A percentile compares a stretch with the other conserved stretches of the same genome.
Evolutionary conservation across 2,888 invertebrate species (phyloP).

Genomic region (Stegophylla sp.): DNA sequence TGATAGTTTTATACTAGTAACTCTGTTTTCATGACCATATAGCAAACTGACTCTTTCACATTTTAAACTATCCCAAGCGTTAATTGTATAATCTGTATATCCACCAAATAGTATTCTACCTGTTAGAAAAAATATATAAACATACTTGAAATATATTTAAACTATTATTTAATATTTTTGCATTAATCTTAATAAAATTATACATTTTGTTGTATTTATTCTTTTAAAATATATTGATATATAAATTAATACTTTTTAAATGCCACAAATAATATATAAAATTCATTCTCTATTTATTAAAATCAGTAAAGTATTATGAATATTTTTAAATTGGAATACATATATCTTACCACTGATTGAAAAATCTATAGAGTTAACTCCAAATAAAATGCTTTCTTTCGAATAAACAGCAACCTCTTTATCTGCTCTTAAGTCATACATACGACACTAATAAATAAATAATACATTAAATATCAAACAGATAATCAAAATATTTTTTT

Average conservation of each 20-base stretch:
- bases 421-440: slow-evolving; percentile 97
- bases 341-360: slow-evolving; percentile 84
- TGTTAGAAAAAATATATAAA: slow-evolving; percentile 63
- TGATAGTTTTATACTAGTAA: slow-evolving; percentile 88
- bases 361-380: slow-evolving; percentile 96
- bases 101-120: slow-evolving; percentile 95
- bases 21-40: slow-evolving; percentile 95
- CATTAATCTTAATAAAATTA: background rate
- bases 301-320: too few relatives aligned
- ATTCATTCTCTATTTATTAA: too few relatives aligned
- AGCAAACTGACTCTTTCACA: slow-evolving; percentile 86
- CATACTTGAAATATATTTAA: background rate
- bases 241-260: too few relatives aligned
- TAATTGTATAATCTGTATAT: slow-evolving; percentile 97
- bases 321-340: background rate
- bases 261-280: too few relatives aligned
- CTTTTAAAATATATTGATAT: too few relatives aligned
- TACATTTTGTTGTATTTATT: background rate
- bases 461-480: background rate
- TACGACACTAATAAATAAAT: slow-evolving; percentile 74
- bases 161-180: background rate
- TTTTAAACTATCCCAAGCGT: slow-evolving; percentile 98
- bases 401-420: slow-evolving; percentile 94
- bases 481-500: background rate
- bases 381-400: slow-evolving; percentile 97